Base-by-base conservation (phyloP, 2,797 vertebrate species). In the Macroramphosus scolopax region DNA sequence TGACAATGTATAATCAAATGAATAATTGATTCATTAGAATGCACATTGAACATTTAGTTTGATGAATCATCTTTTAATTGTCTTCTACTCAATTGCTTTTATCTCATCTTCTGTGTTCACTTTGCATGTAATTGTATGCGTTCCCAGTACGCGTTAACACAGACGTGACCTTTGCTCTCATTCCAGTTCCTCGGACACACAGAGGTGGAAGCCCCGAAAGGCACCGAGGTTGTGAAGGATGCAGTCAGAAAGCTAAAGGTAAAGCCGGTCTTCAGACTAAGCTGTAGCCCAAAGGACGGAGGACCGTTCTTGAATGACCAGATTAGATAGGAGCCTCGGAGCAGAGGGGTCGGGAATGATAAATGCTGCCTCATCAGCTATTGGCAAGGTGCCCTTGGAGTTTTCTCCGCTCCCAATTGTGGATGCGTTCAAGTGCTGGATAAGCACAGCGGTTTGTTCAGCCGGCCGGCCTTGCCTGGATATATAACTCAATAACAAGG, bases 171-270 rank as follows among this genome's bases (percentile, higher is more conserved):
- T 37, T 7, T 51, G 25, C 62, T 49, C 17, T 39, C 43, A 17
- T 34, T 65, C 7, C 63, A 91, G 96, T 98, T 98, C 85, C 94
- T 98, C 40, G 96, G 96, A 80, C 95, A 92, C 78, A 95, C 95
- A 0, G 96, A 98, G 81, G 96, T 99, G 60, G 96, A 98, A 44
- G 93, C 95, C 46, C 96, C 96, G 0, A 99, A 99, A 89, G 96
- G 96, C 80, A 97, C 96, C 1, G 96, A 99, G 72, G 89, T 98
- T 47, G 96, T 98, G 20, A 94, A 90, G 88, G 96, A 99, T 76
- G 96, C 96, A 14, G 96, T 99, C 29, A 90, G 96, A 60, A 98
- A 99, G 75, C 88, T 98, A 8, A 98, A 98, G 95, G 96, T 98
- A 92, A 79, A 78, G 64, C 13, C 44, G 8, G 18, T 38, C 34